These are phyloP conservation scores for Harpalus rubripes DNA, from an alignment of 2,888 invertebrate species.

Conservation along the genomic window DNA sequence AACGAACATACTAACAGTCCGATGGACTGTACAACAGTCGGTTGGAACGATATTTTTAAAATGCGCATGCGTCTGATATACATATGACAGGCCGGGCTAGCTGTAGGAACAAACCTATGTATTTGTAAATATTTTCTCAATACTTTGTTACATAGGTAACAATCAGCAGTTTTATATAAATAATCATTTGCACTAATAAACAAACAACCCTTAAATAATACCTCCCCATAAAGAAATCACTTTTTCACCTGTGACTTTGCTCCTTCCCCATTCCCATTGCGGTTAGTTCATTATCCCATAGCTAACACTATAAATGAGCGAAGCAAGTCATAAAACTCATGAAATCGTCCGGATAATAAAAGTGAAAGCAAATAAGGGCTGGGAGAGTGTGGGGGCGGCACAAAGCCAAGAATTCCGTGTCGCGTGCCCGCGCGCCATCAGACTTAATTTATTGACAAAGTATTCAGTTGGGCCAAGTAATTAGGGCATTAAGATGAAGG, in stretches of 20 bases:
- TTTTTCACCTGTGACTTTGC: slow-evolving; percentile 32
- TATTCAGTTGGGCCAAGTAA: slow-evolving; percentile 62
- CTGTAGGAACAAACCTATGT: too few relatives aligned
- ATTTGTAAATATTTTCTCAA: too few relatives aligned
- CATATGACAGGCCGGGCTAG: too few relatives aligned
- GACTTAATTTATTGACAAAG: slow-evolving; percentile 64
- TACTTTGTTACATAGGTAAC: too few relatives aligned
- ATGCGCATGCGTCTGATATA: too few relatives aligned
- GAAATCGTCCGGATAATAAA: slow-evolving; percentile 53
- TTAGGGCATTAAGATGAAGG: slow-evolving; percentile 67
- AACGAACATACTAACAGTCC: too few relatives aligned
- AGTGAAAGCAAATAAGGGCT: slow-evolving; percentile 25
- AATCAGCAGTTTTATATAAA: background rate
- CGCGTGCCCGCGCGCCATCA: slow-evolving; percentile 56
- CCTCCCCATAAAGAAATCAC: slow-evolving; percentile 5
- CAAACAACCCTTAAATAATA: background rate
- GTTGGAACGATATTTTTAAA: too few relatives aligned
- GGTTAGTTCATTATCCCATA: slow-evolving; percentile 36
- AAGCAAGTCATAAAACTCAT: slow-evolving; percentile 50
- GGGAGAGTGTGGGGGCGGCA: slow-evolving; percentile 15
- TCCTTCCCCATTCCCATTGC: background rate
- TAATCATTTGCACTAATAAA: background rate
- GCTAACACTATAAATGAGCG: slow-evolving; percentile 23
- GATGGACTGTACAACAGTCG: too few relatives aligned
- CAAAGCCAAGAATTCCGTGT: slow-evolving; percentile 49